Evolutionary conservation across 2,797 vertebrate species (phyloP), one percentile per base, ranked within the genome.

Genomic region (Ctenochaetus hawaiiensis): DNA sequence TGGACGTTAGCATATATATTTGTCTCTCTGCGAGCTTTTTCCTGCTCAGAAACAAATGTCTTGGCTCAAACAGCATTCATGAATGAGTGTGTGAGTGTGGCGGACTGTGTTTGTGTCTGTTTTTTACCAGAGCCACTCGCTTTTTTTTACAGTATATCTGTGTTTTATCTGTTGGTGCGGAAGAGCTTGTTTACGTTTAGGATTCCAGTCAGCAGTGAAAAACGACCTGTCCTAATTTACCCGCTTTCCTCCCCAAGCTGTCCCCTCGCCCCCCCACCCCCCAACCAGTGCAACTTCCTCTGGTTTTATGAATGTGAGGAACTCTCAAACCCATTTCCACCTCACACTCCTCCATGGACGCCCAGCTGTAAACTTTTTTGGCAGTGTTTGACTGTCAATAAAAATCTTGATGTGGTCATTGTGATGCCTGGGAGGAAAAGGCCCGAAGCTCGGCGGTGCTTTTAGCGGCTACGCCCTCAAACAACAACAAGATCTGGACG

Each of bases 191-290:
- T 94, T 93, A 94, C 67, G 1, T 91, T 90, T 72, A 71, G 80
- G 88, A 93, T 90, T 93, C 91, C 89, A 92, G 87, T 78, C 84
- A 53, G 84, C 87, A 78, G 78, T 93, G 91, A 94, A 84, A 91
- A 87, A 93, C 90, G 92, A 87, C 87, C 87, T 88, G 90, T 91
- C 92, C 81, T 84, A 83, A 89, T 90, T 86, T 91, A 89, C 89
- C 90, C 85, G 57, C 83, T 89, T 84, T 91, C 89, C 86, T 91
- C 89, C 91, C 87, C 74, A 89, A 91, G 87, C 84, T 88, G 91
- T 90, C 88, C 90, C 90, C 80, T 77, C 53, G 18, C 44, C 62
- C 64, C 62, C 61, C 49, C 41, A 48, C 53, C 23, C 78, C 60
- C 51, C 53, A 18, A 16, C 45, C 54, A 26, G 4, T 26, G 39